These are phyloP conservation scores for Cladopsammia gracilis DNA, from an alignment of 64 coral and sea anemone genomes.

Conservation along the genomic window DNA sequence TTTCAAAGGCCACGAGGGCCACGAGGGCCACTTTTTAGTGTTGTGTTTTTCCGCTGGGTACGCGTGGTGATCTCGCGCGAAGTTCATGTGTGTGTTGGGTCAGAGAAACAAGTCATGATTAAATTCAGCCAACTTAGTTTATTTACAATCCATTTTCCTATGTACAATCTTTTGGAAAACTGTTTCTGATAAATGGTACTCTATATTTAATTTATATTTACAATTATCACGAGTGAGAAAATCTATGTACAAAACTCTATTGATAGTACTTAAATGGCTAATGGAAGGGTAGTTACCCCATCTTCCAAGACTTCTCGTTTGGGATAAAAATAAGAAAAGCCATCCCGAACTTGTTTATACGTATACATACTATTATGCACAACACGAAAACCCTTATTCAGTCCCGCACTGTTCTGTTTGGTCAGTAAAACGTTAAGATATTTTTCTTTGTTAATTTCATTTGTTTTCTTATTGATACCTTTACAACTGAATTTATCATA, in stretches of 20 bases:
- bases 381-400: constrained; percentile 10
- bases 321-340: constrained; percentile 19
- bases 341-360: constrained; percentile 8
- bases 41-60: background rate
- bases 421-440: constrained; percentile 14
- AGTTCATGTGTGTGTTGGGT: too few species aligned
- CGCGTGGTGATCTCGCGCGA: background rate
- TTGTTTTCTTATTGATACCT: constrained; percentile 15
- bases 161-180: too few species aligned
- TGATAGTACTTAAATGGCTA: constrained; percentile 25
- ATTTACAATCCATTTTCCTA: too few species aligned
- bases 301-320: constrained; percentile 41
- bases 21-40: too few species aligned
- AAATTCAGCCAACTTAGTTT: too few species aligned
- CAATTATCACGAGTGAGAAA: too few species aligned
- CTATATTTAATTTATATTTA: too few species aligned
- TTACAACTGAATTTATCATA: constrained; percentile 46
- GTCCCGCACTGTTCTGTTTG: background rate
- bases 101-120: too few species aligned
- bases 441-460: constrained; percentile 39
- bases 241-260: too few species aligned
- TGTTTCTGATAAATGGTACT: too few species aligned
- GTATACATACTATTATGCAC: constrained; percentile 35
- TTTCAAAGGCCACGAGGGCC: too few species aligned
- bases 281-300: background rate